Base-by-base conservation (phyloP, 2,888 invertebrate genomes). In the Euclidia mi region DNA sequence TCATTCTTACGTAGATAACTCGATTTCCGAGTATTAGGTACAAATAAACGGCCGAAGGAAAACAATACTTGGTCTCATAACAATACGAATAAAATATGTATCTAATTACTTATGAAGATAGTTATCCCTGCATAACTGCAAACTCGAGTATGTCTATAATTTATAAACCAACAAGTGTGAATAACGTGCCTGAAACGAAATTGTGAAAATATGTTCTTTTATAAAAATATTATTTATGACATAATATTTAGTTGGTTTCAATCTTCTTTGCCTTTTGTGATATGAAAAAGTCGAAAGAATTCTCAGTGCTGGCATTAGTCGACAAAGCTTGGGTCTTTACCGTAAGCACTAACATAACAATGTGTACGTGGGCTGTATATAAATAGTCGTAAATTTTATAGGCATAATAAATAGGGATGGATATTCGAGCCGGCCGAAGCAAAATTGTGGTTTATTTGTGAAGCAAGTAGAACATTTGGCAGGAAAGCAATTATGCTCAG, bases 401-500 rank as follows among this genome's bases (percentile, higher is more conserved):
- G 25, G 38, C 15, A 31, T 46, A 29, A 49, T 41, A 50, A 53
- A 58, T 45, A 48, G 49, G 55, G 57, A 51, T 50, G 45, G 41
- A 53, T 65, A 46, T 58, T 51, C 37, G 34, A 45, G 20, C 15
- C 20, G 31, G 47, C 50, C 37, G 45, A 47, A 45, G 58, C 44
- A 49, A 55, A 60, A 61, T 56, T 65, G 56, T 61, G 53, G 58
- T 69, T 59, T 72, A 59, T 65, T 68, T 72, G 56, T 65, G 28
- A 48, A 51, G 32, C 61, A 49, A 53, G 50, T 62, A 62, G 62
- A 60, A 65, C 56, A 65, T 59, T 62, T 61, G 61, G 47, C 43
- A 51, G 56, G 59, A 63, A 65, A 72, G 56, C 73, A 65, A 73
- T 69, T 65, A 73, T 50, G 45, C 43, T 57, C 63, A 53, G 57